Evolutionary conservation across 2,113 vertebrate genomes (phyloP).

Genomic region (Zingel zingel): DNA sequence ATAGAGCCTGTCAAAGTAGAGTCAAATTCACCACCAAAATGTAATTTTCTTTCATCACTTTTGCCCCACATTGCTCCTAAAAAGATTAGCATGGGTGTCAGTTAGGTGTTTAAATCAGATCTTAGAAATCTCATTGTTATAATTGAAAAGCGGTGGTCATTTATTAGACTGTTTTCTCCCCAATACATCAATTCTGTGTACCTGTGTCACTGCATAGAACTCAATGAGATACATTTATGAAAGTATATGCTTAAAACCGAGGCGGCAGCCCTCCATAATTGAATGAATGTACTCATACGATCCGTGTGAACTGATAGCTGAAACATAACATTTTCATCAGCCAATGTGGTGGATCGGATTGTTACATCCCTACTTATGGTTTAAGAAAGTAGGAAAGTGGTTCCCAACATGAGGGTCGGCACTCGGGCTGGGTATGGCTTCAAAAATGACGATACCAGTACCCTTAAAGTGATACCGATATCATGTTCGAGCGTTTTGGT

Average conservation of each 20-base stretch:
- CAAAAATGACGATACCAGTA: no score
- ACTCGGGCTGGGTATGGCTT: no score
- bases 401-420: no score
- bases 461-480: no score
- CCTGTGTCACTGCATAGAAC: neutral
- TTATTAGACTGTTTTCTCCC: neutral
- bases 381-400: no score
- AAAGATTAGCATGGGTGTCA: neutral
- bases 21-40: neutral
- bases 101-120: neutral
- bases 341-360: no score
- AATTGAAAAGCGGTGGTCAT: neutral
- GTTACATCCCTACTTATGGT: no score
- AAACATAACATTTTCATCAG: no score
- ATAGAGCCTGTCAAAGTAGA: neutral
- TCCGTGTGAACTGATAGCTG: no score
- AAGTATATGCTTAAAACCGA: neutral
- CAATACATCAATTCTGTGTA: neutral
- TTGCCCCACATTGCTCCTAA: neutral
- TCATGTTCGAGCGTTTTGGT: no score
- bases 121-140: neutral
- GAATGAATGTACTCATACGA: no score
- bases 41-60: neutral
- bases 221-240: neutral
- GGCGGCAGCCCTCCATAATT: no score